These are phyloP conservation scores for Drosophila meridionalis DNA, from an alignment of 2,888 invertebrate species.

Conservation along the genomic window DNA sequence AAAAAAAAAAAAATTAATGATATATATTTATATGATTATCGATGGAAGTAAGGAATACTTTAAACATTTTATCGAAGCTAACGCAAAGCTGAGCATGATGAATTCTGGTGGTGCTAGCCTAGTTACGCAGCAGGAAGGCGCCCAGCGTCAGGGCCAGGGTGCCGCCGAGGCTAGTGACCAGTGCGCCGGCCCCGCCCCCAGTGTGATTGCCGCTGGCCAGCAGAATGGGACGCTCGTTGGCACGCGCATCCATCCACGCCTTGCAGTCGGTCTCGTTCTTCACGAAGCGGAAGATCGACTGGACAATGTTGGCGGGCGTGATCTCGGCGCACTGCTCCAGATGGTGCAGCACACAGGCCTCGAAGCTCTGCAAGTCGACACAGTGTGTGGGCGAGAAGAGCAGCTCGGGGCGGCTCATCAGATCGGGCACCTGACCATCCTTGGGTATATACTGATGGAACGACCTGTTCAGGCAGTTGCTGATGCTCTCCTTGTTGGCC, in stretches of 20 bases:
- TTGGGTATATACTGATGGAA: conserved; percentile 86
- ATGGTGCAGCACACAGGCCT: conserved; percentile 82
- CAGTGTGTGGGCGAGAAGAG: conserved; percentile 87
- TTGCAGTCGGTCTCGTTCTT: conserved; percentile 89
- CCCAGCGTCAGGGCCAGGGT: conserved; percentile 43
- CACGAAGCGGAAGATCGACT: conserved; percentile 90
- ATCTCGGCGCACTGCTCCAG: conserved; percentile 89
- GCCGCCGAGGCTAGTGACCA: conserved; percentile 42
- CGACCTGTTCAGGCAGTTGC: conserved; percentile 88
- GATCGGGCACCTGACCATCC: conserved; percentile 74
- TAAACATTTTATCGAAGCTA: conserved; percentile 19
- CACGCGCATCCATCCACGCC: conserved; percentile 63
- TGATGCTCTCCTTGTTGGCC: conserved; percentile 87
- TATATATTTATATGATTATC: conserved; percentile 16
- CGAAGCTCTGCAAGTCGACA: conserved; percentile 81
- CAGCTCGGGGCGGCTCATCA: conserved; percentile 86
- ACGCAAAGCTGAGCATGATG: conserved; percentile 30
- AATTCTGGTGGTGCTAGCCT: conserved; percentile 20
- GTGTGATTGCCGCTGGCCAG: conserved; percentile 51
- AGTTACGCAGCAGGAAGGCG: conserved; percentile 36
- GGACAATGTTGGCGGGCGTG: conserved; percentile 92
- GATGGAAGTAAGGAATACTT: conserved; percentile 38
- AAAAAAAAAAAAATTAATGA: conserved; percentile 19
- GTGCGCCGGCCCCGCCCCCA: conserved; percentile 25
- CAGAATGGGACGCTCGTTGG: conserved; percentile 69